Percentiles rank a stretch among this genome's conserved stretches.
These are phyloP conservation scores for Folsomia manolachei DNA, from an alignment of 2,888 invertebrate species.

Conservation along the genomic window DNA sequence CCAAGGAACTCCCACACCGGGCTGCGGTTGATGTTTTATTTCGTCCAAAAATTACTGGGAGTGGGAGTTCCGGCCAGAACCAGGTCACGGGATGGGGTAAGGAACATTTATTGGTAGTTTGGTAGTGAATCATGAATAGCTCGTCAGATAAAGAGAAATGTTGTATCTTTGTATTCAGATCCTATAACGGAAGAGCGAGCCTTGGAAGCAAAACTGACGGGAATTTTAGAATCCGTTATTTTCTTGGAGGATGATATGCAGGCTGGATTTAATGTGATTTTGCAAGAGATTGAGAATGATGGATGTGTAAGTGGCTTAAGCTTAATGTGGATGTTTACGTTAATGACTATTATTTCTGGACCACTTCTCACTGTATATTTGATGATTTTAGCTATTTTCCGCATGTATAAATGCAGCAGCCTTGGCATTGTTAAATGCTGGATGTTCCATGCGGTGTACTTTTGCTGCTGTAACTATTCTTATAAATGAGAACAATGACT, in stretches of 20 bases:
- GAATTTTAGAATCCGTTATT: constrained; percentile 41
- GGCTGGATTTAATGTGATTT: constrained; percentile 44
- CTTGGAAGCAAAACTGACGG: constrained; percentile 36
- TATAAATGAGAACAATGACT: constrained; percentile 13
- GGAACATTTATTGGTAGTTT: constrained; percentile 1
- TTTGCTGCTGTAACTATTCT: constrained; percentile 39
- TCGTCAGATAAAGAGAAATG: not conserved
- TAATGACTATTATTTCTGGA: no score
- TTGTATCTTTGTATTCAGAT: constrained; percentile 12
- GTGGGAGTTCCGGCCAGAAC: constrained; percentile 30
- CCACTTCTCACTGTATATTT: no score
- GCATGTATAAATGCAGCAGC: constrained; percentile 39
- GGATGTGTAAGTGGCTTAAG: constrained; percentile 46
- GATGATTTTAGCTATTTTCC: constrained; percentile 21
- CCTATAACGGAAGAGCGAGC: constrained; percentile 35
- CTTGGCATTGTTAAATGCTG: constrained; percentile 37
- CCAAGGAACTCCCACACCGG: constrained; percentile 46
- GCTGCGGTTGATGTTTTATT: constrained; percentile 45
- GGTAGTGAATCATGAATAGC: constrained; percentile 17
- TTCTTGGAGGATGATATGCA: constrained; percentile 41
- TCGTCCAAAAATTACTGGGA: constrained; percentile 46
- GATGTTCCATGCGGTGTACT: constrained; percentile 37
- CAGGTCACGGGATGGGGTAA: constrained; percentile 27
- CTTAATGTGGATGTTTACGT: constrained; percentile 14
- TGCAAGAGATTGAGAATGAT: constrained; percentile 47